These are phyloP conservation scores for Acanthurus lineatus DNA, from an alignment of 2,797 vertebrate genomes.

Conservation along the genomic window DNA sequence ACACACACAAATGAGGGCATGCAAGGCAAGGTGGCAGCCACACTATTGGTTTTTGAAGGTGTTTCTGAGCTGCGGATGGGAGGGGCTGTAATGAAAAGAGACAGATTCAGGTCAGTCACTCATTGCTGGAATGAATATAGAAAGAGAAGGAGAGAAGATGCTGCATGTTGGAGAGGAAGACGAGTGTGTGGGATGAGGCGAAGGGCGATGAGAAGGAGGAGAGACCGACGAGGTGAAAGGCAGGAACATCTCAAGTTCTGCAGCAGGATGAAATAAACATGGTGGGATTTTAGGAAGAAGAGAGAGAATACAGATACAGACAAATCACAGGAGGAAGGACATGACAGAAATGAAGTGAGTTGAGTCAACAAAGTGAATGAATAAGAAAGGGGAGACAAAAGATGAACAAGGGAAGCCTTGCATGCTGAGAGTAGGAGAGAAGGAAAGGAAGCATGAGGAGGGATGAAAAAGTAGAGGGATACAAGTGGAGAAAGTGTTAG, in stretches of 20 bases:
- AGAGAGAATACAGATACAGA: conserved; percentile 37
- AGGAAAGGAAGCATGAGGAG: conserved; percentile 1
- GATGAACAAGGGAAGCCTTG: conserved; percentile 21
- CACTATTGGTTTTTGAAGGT: conserved; percentile 71
- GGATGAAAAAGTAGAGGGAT: conserved; percentile 36
- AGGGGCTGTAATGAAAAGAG: conserved; percentile 83
- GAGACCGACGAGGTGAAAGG: conserved; percentile 28
- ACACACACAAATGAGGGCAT: conserved; percentile 46
- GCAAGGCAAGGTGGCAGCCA: conserved; percentile 61
- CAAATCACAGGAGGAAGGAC: background rate
- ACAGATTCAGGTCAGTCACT: conserved; percentile 90
- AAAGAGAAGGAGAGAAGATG: conserved; percentile 69
- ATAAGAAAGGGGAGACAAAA: conserved; percentile 19
- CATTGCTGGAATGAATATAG: conserved; percentile 71
- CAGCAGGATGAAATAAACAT: conserved; percentile 51
- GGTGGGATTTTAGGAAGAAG: background rate
- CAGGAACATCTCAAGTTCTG: conserved; percentile 34
- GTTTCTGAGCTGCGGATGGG: conserved; percentile 67
- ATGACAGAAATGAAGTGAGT: conserved; percentile 18
- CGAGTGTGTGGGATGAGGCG: conserved; percentile 45
- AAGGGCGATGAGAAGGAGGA: conserved; percentile 32
- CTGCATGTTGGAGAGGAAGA: conserved; percentile 46
- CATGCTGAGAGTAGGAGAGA: conserved; percentile 10
- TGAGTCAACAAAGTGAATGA: conserved; percentile 20
- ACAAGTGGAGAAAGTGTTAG: conserved; percentile 53